Base-by-base conservation (phyloP, 2,113 vertebrate genomes). In the Miniopterus natalensis region DNA sequence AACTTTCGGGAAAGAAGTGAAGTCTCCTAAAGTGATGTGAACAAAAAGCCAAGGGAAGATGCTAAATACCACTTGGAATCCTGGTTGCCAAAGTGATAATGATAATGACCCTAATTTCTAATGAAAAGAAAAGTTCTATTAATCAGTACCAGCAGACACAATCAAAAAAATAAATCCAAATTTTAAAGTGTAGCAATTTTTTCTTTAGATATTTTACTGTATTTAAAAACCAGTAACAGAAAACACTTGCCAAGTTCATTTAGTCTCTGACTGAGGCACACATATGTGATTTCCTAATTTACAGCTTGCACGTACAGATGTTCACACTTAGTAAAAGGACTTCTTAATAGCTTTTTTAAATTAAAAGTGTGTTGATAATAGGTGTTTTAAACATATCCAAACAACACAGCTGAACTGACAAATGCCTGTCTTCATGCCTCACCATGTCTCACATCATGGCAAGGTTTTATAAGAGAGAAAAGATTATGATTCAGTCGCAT, bases 301-400 rank as follows among this genome's bases (percentile, higher is more conserved):
- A 98, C 97, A 98, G 96, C 92, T 97, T 97, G 96, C 90, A 97
- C 45, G 53, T 98, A 98, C 97, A 98, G 98, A 98, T 98, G 98
- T 97, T 98, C 97, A 98, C 98, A 98, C 96, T 98, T 97, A 98
- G 97, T 98, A 98, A 98, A 97, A 98, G 95, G 59, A 83, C 90
- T 97, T 96, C 96, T 98, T 98, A 98, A 98, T 98, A 97, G 97
- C 97, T 98, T 98, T 98, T 98, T 97, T 97, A 73, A 97, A 98
- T 98, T 98, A 98, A 98, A 98, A 65, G 95, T 97, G 97, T 98
- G 98, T 97, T 98, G 98, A 98, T 98, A 97, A 98, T 98, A 98
- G 96, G 96, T 98, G 96, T 98, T 98, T 97, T 95, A 96, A 97
- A 97, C 95, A 98, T 98, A 98, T 88, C 90, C 92, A 98, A 98